Evolutionary conservation across 2,888 invertebrate species (phyloP), one percentile per base, ranked within the genome.

Genomic region (Coenonympha arcania): DNA sequence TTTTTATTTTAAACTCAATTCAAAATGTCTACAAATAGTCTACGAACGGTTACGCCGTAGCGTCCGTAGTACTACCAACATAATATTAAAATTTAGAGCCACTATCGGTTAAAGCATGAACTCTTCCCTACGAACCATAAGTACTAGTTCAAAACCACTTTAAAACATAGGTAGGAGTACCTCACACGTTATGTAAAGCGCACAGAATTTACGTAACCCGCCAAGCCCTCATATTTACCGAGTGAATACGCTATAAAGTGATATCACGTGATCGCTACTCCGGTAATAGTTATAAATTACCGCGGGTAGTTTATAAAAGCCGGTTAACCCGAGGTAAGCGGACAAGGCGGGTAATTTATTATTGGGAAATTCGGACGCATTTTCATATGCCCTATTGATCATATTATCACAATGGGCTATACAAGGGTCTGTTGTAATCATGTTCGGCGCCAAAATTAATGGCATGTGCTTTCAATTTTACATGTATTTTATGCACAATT

Each of bases 231-330:
- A 83, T 83, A 84, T 85, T 84, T 83, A 84, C 77, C 65, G 71
- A 68, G 62, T 71, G 82, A 84, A 83, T 82, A 82, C 72, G 79
- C 83, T 77, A 84, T 84, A 84, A 84, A 84, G 82, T 84, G 82
- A 85, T 84, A 84, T 82, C 83, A 81, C 83, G 79, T 84, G 85
- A 85, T 83, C 84, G 84, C 76, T 80, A 79, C 76, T 70, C 72
- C 79, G 81, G 83, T 85, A 84, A 84, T 85, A 84, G 85, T 86
- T 86, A 86, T 86, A 86, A 85, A 86, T 83, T 86, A 86, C 81
- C 71, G n/a, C 65, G 76, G 81, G 80, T 84, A 84, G 82, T 86
- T 86, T 86, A 86, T 86, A 86, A 86, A 85, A 84, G 84, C 85
- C 84, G 82, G 84, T 86, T 85, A 85, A 83, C 85, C 83, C 80